Evolutionary conservation across 2,888 invertebrate genomes (phyloP).

Genomic region (Netelia melanura): DNA sequence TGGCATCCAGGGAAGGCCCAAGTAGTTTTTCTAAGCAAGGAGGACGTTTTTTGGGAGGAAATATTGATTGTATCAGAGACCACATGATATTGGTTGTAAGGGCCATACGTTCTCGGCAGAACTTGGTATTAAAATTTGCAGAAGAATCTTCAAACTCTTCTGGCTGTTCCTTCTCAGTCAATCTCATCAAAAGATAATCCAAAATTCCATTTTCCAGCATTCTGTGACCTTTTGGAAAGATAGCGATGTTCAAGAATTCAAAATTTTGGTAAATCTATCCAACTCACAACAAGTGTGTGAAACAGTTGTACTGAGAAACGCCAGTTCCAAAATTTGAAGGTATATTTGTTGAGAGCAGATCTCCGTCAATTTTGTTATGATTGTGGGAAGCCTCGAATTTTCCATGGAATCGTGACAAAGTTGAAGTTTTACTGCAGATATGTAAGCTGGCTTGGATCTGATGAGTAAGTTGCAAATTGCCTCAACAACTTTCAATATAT

Average conservation of each 20-base stretch:
- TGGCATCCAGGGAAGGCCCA: slow-evolving; percentile 68
- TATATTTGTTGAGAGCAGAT: slow-evolving; percentile 78
- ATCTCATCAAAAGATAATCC: slow-evolving; percentile 79
- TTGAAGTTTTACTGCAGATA: slow-evolving; percentile 71
- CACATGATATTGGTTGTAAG: slow-evolving; percentile 75
- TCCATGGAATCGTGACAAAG: slow-evolving; percentile 75
- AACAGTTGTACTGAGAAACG: slow-evolving; percentile 75
- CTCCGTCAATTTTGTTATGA: slow-evolving; percentile 79
- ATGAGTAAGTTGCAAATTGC: slow-evolving; percentile 73
- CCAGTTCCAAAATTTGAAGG: slow-evolving; percentile 78
- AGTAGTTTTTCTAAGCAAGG: slow-evolving; percentile 47
- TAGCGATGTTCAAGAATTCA: background rate
- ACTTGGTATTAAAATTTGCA: background rate
- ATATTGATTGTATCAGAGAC: slow-evolving; percentile 73
- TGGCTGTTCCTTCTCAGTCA: slow-evolving; percentile 72
- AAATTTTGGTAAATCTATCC: background rate
- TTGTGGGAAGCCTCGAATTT: slow-evolving; percentile 81
- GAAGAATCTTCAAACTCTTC: slow-evolving; percentile 10
- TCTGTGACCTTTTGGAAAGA: slow-evolving; percentile 76
- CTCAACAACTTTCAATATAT: slow-evolving; percentile 69
- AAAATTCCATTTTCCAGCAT: slow-evolving; percentile 81
- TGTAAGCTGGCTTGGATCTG: slow-evolving; percentile 21
- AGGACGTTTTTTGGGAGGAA: slow-evolving; percentile 55
- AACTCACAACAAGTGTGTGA: slow-evolving; percentile 80
- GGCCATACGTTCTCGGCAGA: slow-evolving; percentile 69